Conservation (phyloP, 2,888 invertebrate genomes). For the Drosophila paranaensis region DNA sequence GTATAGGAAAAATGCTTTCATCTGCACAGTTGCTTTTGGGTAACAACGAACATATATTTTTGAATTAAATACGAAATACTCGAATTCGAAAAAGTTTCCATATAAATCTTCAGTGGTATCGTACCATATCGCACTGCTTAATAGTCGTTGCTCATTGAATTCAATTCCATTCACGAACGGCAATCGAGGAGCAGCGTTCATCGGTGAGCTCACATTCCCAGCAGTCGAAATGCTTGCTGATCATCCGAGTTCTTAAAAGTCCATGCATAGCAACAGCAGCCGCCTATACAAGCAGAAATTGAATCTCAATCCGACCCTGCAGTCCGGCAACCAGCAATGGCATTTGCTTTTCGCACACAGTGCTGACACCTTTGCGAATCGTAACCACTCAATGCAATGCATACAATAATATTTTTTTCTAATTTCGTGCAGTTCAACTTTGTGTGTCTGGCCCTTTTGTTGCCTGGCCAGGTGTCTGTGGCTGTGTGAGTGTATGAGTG, state of each 20-base stretch:
- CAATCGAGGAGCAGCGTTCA: conserved; percentile 37
- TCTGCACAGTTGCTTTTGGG: too few species aligned
- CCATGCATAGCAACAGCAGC: conserved; percentile 40
- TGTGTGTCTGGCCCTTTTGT: conserved; percentile 24
- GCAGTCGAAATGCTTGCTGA: conserved; percentile 41
- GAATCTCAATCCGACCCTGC: conserved; percentile 31
- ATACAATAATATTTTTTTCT: conserved; percentile 78
- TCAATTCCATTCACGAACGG: conserved; percentile 26
- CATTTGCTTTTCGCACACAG: conserved; percentile 35
- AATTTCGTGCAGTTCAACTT: conserved; percentile 54
- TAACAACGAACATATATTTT: too few species aligned
- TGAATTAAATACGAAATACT: too few species aligned
- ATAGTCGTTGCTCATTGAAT: conserved; percentile 7
- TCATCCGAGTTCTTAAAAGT: conserved; percentile 54
- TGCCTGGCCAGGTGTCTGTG: conserved; percentile 4
- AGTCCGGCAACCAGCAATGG: background rate
- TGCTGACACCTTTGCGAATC: conserved; percentile 52
- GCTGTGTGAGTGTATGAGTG: background rate
- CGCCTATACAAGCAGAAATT: conserved; percentile 42
- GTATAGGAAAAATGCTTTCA: too few species aligned
- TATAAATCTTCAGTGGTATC: background rate
- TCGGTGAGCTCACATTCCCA: conserved; percentile 26
- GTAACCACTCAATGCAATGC: conserved; percentile 60
- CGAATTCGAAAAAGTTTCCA: background rate
- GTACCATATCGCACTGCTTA: background rate